Percentiles rank a stretch among this genome's conserved stretches.
Conservation (phyloP, 2,113 vertebrate genomes). For the Danionella cerebrum region DNA sequence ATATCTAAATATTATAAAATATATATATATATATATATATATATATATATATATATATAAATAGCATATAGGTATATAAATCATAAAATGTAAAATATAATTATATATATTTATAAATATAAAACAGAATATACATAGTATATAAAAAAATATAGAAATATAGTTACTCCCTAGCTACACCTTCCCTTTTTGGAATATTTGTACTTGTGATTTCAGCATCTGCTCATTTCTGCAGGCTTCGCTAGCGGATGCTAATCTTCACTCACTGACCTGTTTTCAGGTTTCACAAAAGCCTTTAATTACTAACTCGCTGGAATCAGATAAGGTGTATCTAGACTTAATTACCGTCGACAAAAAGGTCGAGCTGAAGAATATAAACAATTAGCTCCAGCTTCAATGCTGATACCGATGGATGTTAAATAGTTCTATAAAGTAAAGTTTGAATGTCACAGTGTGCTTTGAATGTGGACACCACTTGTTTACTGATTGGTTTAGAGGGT, state of each 20-base stretch:
- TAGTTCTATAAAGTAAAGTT: constrained; percentile 2
- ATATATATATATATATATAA: too few species aligned
- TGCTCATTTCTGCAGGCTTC: neutral
- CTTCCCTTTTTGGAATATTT: neutral
- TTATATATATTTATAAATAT: too few species aligned
- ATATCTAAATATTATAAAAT: too few species aligned
- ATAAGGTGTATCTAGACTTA: constrained; percentile 26
- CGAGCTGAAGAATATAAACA: constrained; percentile 16
- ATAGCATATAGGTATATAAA: too few species aligned
- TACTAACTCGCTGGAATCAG: constrained; percentile 10
- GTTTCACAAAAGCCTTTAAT: constrained; percentile 35
- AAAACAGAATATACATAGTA: too few species aligned
- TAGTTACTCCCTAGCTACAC: too few species aligned
- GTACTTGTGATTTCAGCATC: neutral
- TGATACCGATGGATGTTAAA: too few species aligned
- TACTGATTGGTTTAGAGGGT: too few species aligned
- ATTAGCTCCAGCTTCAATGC: neutral
- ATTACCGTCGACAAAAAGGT: constrained; percentile 17
- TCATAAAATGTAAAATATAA: too few species aligned
- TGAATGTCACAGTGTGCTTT: neutral
- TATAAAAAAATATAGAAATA: too few species aligned
- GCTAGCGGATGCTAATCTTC: constrained; percentile 19
- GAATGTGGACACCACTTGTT: neutral
- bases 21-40: too few species aligned
- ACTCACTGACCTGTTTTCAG: constrained; percentile 4